These are phyloP conservation scores for Palaemon carinicauda DNA, from an alignment of 1,140 invertebrate species.

Conservation along the genomic window DNA sequence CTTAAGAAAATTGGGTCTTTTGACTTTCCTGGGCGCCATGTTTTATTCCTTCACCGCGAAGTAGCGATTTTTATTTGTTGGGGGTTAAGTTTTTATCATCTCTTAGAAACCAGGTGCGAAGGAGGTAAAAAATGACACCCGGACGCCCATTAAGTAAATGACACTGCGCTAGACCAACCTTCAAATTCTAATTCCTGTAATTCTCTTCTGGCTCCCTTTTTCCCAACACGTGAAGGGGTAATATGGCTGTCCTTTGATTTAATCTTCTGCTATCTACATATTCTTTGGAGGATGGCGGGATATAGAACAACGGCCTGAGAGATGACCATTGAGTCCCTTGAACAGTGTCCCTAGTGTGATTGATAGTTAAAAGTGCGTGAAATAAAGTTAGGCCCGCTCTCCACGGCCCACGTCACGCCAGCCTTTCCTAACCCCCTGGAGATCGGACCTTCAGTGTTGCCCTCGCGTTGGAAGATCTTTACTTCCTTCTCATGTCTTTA, in stretches of 20 bases:
- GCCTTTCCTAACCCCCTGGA: neutral
- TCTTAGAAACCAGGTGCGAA: neutral
- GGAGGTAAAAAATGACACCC: neutral
- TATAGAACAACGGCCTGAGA: neutral
- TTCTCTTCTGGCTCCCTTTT: no score
- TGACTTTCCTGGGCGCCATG: no score
- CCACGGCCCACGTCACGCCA: constrained; percentile 22
- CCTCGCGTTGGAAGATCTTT: neutral
- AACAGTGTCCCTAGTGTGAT: constrained; percentile 31
- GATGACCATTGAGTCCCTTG: constrained; percentile 22
- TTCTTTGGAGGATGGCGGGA: constrained; percentile 17
- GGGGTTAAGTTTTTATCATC: no score
- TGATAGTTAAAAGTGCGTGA: constrained; percentile 49
- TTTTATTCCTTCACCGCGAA: no score
- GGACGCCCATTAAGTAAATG: neutral
- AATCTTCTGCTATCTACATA: neutral
- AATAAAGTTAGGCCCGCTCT: constrained; percentile 41
- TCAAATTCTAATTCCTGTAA: no score
- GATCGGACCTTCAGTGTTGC: neutral
- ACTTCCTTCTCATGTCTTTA: no score
- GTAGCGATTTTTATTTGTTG: no score
- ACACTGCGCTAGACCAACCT: no score
- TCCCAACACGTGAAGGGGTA: no score
- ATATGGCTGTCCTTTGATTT: no score
- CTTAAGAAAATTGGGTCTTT: neutral